Conservation (phyloP, 2,797 vertebrate genomes). For the Bryconaethiops microstoma region DNA sequence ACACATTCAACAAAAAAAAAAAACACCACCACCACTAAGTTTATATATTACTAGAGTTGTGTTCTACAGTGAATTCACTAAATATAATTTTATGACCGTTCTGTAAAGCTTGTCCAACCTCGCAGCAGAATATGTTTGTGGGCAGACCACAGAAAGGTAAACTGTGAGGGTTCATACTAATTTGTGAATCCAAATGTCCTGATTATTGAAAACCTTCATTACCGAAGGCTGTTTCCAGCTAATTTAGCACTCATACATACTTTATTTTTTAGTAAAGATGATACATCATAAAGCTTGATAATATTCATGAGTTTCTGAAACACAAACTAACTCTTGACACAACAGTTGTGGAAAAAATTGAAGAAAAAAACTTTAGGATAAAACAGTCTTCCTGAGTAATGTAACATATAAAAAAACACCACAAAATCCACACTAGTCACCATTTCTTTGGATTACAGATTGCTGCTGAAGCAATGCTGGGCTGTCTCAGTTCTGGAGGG, state of each 20-base stretch:
- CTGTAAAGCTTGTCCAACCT: background rate
- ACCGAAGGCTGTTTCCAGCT: conserved; percentile 5
- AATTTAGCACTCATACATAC: background rate
- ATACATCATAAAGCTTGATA: background rate
- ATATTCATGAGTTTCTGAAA: conserved; percentile 26
- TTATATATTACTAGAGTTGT: background rate
- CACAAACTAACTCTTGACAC: conserved; percentile 28
- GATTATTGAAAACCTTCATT: conserved; percentile 2
- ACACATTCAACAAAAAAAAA: too few relatives aligned
- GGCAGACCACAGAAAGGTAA: background rate
- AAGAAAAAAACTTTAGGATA: background rate
- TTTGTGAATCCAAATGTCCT: conserved; percentile 15
- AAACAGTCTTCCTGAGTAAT: conserved; percentile 7
- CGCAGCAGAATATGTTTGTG: background rate
- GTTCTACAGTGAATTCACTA: background rate
- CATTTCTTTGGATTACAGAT: conserved; percentile 24
- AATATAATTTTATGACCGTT: background rate
- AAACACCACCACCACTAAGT: too few relatives aligned
- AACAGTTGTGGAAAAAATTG: conserved; percentile 1
- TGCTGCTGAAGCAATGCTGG: conserved; percentile 64
- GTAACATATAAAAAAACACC: conserved; percentile 43
- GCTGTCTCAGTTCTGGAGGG: conserved; percentile 66
- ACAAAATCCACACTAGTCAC: conserved; percentile 51
- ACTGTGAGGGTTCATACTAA: background rate
- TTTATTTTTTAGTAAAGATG: background rate